Evolutionary conservation across 2,113 vertebrate species (phyloP), one percentile per base, ranked within the genome.

Genomic region (Salvelinus alpinus): DNA sequence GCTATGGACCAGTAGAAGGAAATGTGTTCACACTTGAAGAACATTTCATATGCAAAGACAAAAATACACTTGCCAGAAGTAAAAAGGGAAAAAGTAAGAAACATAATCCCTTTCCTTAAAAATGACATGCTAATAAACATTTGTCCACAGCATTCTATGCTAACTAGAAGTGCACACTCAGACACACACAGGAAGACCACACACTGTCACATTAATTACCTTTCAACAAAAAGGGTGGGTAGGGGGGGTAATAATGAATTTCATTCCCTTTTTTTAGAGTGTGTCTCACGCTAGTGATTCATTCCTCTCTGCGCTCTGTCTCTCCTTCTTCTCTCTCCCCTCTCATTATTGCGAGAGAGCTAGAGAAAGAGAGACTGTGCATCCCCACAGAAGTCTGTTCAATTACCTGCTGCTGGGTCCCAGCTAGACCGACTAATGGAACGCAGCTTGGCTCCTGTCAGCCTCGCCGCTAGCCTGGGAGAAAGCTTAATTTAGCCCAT

Each of bases 361-460:
- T 31, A 44, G 44, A 77, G 69, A 76, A 22, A 72, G 27, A 76
- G 80, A 83, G 82, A 71, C 85, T 86, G 80, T 90, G 85, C 82
- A 86, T 90, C 20, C 51, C 31, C 80, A 80, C 87, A 93, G 86
- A 89, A 92, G 88, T 91, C 92, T 90, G 90, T 93, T 93, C 91
- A 93, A 94, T 94, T 93, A 93, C 91, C 93, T 92, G 91, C 92
- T 92, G 91, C 91, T 90, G 89, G 87, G 88, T 88, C 80, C 91
- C 90, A 87, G 91, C 92, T 90, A 91, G 77, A 85, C 87, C 83
- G 83, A 92, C 92, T 93, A 92, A 93, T 93, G 91, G 92, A 91
- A 92, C 90, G 68, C 91, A 92, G 92, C 91, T 83, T 91, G 92
- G 87, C 87, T 91, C 89, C 91, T 92, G 92, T 92, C 92, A 93